Evolutionary conservation across 2,797 vertebrate species (phyloP), one percentile per base, ranked within the genome.

Genomic region (Sebastes diaconus): DNA sequence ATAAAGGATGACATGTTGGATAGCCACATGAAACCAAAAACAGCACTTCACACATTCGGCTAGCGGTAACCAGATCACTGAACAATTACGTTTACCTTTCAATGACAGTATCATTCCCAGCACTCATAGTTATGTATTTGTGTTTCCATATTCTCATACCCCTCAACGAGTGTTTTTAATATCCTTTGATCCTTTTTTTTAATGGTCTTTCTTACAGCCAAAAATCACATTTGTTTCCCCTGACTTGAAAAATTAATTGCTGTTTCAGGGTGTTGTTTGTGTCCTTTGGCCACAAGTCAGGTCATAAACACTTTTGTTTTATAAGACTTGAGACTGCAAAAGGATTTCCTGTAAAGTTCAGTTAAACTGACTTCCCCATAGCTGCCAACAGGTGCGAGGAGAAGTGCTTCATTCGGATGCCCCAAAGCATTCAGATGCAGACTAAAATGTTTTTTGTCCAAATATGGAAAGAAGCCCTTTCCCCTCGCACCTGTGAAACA

Each of bases 1-100:
- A 54, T 74, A 65, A 73, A 87, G 75, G 83, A 80, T 30, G 91
- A 92, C 92, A 93, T 92, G 90, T 94, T 92, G 92, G 89, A 93
- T 84, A 87, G 71, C 92, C 89, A 90, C 91, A 87, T 89, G 91
- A 76, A 93, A 90, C 86, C 92, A 61, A 65, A 82, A 85, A 58
- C 84, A 79, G 73, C 68, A 74, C 84, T 90, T 92, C 87, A 91
- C 87, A 89, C 80, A 1, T 89, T 84, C 52, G 22, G 69, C 81
- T 67, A 29, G 63, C 20, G 5, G 63, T 14, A 67, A 78, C 30
- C 71, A 80, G 77, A 81, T 81, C 65, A 77, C 61, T 57, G 76
- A 80, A 3, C 55, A 42, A 61, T 87, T 27, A 70, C 9, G 4
- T 22, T 68, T 25, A n/a, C 60, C 42, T 39, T 27, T 55, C 36